Evolutionary conservation across 2,797 vertebrate species (phyloP), one percentile per base, ranked within the genome.

Genomic region (Anguilla pacifica): DNA sequence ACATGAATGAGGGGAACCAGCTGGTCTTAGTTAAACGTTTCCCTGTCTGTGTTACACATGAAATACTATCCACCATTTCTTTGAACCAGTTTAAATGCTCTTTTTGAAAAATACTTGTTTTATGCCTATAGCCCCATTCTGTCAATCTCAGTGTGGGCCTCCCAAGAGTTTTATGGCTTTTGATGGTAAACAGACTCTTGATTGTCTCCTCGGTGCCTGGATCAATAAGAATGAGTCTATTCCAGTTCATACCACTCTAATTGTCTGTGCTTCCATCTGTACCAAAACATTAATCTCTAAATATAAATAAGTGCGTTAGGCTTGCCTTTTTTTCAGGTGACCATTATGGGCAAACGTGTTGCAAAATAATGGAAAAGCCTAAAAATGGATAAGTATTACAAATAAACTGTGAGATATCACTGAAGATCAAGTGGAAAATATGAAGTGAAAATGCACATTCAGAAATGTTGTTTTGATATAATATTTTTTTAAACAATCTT

Each of bases 121-220:
- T 53, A 77, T 53, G 46, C n/a, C 11, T 19, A 25, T 53, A 25
- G 28, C 85, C 51, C 51, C 35, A 59, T 87, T 85, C 83, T 85
- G 82, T 87, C 82, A 35, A 51, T 84, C 67, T 25, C 22, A 31
- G 31, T 70, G 59, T 39, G 61, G 11, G 59, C n/a, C 53, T 70
- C 15, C 49, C 13, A 39, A 51, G 82, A 6, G 31, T 70, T 84
- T 72, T 31, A 7, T 70, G 64, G 64, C 28, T 49, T 84, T 87
- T 84, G 43, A 39, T 46, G 64, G 61, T 83, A 70, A 87, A 72
- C 59, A 84, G 82, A 55, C 61, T 53, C 49, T 53, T 53, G 51
- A 84, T 82, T n/a, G 51, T 72, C 46, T 87, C 61, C 61, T 57
- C 57, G 67, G 49, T 87, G 86, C 57, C 43, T 11, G 31, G 43